These are phyloP conservation scores for Lepidurus arcticus DNA, from an alignment of 1,140 invertebrate genomes.

Conservation along the genomic window DNA sequence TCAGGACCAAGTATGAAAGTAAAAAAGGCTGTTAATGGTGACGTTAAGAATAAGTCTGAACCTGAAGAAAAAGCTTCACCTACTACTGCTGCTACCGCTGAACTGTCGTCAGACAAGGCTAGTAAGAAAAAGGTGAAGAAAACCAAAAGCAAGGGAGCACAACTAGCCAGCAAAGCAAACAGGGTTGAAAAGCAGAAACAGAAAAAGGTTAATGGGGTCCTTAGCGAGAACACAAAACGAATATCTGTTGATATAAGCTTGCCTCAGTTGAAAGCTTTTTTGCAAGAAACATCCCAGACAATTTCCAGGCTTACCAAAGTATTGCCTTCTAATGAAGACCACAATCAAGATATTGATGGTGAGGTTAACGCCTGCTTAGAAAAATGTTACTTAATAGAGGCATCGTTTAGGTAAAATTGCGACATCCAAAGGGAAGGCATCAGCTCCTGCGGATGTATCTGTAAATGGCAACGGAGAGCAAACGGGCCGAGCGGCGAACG, in stretches of 20 bases:
- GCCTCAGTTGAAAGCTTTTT: not conserved
- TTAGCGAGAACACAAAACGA: not conserved
- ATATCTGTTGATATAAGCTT: not conserved
- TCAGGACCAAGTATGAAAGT: not conserved
- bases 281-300: not conserved
- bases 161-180: not conserved
- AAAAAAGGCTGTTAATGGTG: not conserved
- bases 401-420: not conserved
- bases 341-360: not conserved
- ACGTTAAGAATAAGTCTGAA: not conserved
- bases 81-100: too few species aligned
- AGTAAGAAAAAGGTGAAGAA: not conserved
- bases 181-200: constrained; percentile 3
- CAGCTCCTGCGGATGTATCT: not conserved
- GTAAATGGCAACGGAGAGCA: not conserved
- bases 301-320: not conserved
- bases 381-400: not conserved
- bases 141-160: not conserved
- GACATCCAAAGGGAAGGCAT: not conserved
- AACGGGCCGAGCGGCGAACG: not conserved
- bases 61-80: not conserved
- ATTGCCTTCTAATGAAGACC: not conserved
- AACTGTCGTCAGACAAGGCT: too few species aligned
- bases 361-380: not conserved
- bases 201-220: not conserved